A percentile compares a stretch with the other conserved stretches of the same genome.
Evolutionary conservation across 2,797 vertebrate genomes (phyloP).

Genomic region (Morus bassanus): DNA sequence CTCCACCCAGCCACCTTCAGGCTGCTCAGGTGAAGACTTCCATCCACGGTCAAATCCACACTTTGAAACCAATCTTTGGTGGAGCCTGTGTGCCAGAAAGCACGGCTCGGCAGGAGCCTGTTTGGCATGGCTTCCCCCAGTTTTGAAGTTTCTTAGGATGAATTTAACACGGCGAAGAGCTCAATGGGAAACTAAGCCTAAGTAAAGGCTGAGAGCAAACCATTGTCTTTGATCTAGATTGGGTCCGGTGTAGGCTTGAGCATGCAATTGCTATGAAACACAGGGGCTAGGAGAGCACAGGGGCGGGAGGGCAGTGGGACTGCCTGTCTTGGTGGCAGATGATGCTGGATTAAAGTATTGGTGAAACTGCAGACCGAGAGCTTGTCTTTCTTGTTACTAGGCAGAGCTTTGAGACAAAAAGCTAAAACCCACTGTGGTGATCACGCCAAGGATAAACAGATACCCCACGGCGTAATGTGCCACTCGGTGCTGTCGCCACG

Average conservation of each 20-base stretch:
- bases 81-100: not conserved
- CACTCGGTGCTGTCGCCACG: rapidly evolving
- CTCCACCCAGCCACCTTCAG: not conserved
- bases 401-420: not conserved
- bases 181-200: not conserved
- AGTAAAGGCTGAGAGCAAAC: not conserved
- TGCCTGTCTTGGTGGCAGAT: not conserved
- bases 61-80: not conserved
- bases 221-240: not conserved
- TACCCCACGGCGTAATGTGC: rapidly evolving
- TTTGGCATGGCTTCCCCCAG: not conserved
- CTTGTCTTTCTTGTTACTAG: not conserved
- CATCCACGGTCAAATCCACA: not conserved
- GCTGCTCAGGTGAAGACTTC: not conserved
- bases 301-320: not conserved
- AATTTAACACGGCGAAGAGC: not conserved
- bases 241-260: not conserved
- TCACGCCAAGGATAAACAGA: not conserved
- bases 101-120: not conserved
- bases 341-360: not conserved
- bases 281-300: not conserved
- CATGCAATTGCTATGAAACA: not conserved
- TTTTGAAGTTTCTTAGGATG: not conserved
- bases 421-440: not conserved
- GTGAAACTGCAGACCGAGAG: not conserved